Conservation (phyloP, 1,140 invertebrate species). For the Mamestra configurata region DNA sequence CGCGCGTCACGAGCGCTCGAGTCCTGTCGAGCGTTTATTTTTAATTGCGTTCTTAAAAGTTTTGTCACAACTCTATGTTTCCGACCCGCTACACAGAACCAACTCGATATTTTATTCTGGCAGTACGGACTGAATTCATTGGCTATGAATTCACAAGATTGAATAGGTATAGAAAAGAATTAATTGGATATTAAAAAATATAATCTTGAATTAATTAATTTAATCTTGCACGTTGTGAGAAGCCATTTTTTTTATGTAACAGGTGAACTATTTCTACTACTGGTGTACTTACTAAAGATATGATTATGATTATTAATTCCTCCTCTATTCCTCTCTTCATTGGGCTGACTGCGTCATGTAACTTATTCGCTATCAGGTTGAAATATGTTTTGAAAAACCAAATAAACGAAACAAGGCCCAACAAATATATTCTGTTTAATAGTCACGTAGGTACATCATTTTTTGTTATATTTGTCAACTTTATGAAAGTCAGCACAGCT, state of each 20-base stretch:
- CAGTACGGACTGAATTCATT: background rate
- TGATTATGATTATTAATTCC: too few relatives aligned
- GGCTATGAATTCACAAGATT: background rate
- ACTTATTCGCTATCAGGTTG: too few relatives aligned
- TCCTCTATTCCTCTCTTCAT: too few relatives aligned
- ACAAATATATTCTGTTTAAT: too few relatives aligned
- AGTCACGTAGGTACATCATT: too few relatives aligned
- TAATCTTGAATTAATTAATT: background rate
- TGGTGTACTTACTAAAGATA: too few relatives aligned
- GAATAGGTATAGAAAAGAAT: background rate
- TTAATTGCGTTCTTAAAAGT: slow-evolving; percentile 67
- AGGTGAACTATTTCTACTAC: too few relatives aligned
- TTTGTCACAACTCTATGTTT: slow-evolving; percentile 62
- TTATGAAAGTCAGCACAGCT: background rate
- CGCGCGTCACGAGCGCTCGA: slow-evolving; percentile 27
- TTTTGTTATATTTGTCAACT: background rate
- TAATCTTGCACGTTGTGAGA: background rate
- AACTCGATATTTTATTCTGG: background rate
- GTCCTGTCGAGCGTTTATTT: slow-evolving; percentile 63
- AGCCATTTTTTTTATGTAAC: background rate
- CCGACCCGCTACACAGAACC: slow-evolving; percentile 20
- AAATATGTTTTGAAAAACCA: too few relatives aligned
- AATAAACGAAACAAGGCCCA: too few relatives aligned
- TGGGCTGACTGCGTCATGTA: too few relatives aligned
- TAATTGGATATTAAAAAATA: background rate